phyloP scores from a whole-genome alignment of 2,113 vertebrate genomes.

The Myrmecobius fasciatus region DNA sequence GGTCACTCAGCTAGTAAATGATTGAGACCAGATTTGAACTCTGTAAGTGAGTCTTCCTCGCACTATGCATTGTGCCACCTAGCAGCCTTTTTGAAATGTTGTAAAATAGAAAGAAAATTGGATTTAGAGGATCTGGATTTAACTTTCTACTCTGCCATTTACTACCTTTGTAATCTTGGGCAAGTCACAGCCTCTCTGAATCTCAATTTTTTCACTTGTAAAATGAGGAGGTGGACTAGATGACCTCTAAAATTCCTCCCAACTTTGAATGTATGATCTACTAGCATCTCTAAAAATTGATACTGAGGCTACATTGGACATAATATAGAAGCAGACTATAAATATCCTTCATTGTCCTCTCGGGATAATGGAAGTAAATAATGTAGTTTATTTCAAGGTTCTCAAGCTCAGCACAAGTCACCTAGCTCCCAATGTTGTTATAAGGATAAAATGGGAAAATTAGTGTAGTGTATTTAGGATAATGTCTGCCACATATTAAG shows the following conservation, averaged over 20 bases:
- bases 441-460: too few species aligned
- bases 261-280: too few species aligned
- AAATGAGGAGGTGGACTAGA: neutral
- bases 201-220: neutral
- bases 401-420: neutral
- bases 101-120: neutral
- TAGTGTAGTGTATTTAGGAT: too few species aligned
- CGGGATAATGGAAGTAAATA: neutral
- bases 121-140: neutral
- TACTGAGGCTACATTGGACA: neutral
- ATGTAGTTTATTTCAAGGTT: neutral
- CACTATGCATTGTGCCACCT: too few species aligned
- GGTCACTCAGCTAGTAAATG: neutral
- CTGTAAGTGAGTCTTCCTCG: neutral
- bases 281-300: neutral
- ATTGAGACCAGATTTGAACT: too few species aligned
- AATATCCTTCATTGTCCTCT: neutral
- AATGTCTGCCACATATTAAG: too few species aligned
- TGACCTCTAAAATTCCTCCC: neutral
- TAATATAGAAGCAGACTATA: neutral
- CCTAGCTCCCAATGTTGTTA: too few species aligned
- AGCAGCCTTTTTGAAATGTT: neutral
- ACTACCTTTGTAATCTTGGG: too few species aligned
- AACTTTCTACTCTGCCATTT: neutral
- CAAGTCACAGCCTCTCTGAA: too few species aligned